Evolutionary conservation across 1,140 invertebrate genomes (phyloP).

Genomic region (Pristionchus pacificus): DNA sequence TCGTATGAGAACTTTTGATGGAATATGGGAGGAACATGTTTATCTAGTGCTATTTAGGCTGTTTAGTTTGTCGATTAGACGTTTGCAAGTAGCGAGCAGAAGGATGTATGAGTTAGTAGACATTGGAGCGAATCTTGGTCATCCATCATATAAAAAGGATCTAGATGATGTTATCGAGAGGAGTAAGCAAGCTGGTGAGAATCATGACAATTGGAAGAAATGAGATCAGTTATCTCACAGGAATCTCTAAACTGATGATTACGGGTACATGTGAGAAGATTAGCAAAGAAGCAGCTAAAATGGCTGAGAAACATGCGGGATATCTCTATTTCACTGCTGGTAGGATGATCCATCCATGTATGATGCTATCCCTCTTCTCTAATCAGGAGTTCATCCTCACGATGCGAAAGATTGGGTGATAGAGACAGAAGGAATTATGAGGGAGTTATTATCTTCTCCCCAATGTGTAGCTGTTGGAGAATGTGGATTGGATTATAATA

Average conservation of each 20-base stretch:
- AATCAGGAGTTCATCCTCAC: constrained; percentile 81
- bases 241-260: constrained; percentile 37
- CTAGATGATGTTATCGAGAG: constrained; percentile 83
- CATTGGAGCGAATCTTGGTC: constrained; percentile 87
- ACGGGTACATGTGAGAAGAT: constrained; percentile 36
- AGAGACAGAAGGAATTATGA: constrained; percentile 60
- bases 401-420: constrained; percentile 87
- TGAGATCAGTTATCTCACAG: constrained; percentile 22
- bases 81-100: too few relatives aligned
- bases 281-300: constrained; percentile 32
- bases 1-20: too few relatives aligned
- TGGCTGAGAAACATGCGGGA: constrained; percentile 71
- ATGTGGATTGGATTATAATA: constrained; percentile 87
- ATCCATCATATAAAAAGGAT: constrained; percentile 87
- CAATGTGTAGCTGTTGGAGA: constrained; percentile 90
- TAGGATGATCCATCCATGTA: constrained; percentile 56
- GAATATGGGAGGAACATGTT: too few relatives aligned
- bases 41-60: too few relatives aligned
- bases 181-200: constrained; percentile 80
- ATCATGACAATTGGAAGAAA: constrained; percentile 10
- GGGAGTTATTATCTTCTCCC: constrained; percentile 64
- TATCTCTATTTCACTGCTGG: constrained; percentile 86
- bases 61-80: too few relatives aligned
- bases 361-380: constrained; percentile 5
- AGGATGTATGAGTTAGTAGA: constrained; percentile 68